phyloP scores from a whole-genome alignment of 2,888 invertebrate genomes.

The Hydropsyche betteni region DNA sequence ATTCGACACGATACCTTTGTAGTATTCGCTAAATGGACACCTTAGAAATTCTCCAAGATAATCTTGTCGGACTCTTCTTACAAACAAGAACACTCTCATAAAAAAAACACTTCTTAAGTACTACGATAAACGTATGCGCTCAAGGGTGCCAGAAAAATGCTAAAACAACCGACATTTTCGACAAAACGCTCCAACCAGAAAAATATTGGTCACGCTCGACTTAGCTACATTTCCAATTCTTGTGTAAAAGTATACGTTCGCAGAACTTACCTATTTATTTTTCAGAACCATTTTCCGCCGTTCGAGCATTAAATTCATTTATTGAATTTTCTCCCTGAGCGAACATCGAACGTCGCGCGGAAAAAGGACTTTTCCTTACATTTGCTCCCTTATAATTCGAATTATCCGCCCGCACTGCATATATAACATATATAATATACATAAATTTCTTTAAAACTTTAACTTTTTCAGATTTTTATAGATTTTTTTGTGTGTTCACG shows the following conservation, averaged over 20 bases:
- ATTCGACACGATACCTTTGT: too few relatives aligned
- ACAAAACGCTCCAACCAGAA: constrained; percentile 14
- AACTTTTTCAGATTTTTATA: too few relatives aligned
- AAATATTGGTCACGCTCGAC: constrained; percentile 27
- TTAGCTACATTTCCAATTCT: constrained; percentile 26
- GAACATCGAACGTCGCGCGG: constrained; percentile 26
- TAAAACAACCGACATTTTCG: not conserved
- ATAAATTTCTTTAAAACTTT: too few relatives aligned
- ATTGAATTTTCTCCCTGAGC: constrained; percentile 31
- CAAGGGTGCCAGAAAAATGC: not conserved
- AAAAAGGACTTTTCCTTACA: too few relatives aligned
- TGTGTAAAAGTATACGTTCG: not conserved
- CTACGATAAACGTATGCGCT: not conserved
- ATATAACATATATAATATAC: too few relatives aligned
- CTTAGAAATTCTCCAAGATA: constrained; percentile 10
- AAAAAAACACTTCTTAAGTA: not conserved
- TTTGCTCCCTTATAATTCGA: too few relatives aligned
- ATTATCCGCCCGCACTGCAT: too few relatives aligned
- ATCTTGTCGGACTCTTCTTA: not conserved
- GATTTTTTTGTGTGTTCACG: too few relatives aligned
- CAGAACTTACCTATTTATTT: constrained; percentile 34
- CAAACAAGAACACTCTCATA: not conserved
- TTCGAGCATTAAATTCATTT: constrained; percentile 40
- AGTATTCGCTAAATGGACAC: too few relatives aligned
- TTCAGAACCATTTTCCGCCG: constrained; percentile 37